Evolutionary conservation across 30 jellyfish, hydroid and myxozoan genomes (phyloP), one percentile per base, ranked within the genome.

Genomic region (Mastigias papua): DNA sequence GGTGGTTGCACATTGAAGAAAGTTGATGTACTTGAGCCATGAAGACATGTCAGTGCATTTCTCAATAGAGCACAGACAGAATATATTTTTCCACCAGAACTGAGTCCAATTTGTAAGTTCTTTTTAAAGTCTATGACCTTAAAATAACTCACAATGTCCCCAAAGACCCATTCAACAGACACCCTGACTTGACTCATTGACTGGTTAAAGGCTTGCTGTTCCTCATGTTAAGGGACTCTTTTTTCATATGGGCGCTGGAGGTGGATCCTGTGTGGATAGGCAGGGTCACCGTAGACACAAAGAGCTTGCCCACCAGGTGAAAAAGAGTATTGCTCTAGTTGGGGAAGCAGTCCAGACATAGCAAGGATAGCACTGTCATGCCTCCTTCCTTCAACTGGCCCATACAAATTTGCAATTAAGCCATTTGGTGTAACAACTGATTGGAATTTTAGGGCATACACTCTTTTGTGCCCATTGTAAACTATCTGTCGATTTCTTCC

Each of bases 131-230:
- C 97, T 16, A 83, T 29, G 0, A 75, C 62, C 65, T 3, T 64
- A 25, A 90, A 90, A 68, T 57, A 90, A 51, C 69, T 76, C 29
- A 69, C 72, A 19, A 77, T 84, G 66, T 82, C 95, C 66, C 96
- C 97, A 74, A 89, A 89, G 6, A 89, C 71, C 97, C 97, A 89
- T 34, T 89, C 97, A 42, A 70, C 90, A 21, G 86, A 23, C 1
- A 80, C 84, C 46, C 96, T 76, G 73, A 76, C 96, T 1, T 42
- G 54, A 15, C 54, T 42, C 54, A 0, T 42, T 71, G 34, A 9
- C 34, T 31, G 46, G 84, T 85, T 85, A 50, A 26, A 73, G 1
- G 20, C 69, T 46, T 85, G 37, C 88, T 86, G 89, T 23, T 50
- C 67, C 26, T 69, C 61, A 30, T 87, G 21, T 26, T 72, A 26